phyloP scores from a whole-genome alignment of 2,888 invertebrate species.

The Drosophila nr. perissopoda region DNA sequence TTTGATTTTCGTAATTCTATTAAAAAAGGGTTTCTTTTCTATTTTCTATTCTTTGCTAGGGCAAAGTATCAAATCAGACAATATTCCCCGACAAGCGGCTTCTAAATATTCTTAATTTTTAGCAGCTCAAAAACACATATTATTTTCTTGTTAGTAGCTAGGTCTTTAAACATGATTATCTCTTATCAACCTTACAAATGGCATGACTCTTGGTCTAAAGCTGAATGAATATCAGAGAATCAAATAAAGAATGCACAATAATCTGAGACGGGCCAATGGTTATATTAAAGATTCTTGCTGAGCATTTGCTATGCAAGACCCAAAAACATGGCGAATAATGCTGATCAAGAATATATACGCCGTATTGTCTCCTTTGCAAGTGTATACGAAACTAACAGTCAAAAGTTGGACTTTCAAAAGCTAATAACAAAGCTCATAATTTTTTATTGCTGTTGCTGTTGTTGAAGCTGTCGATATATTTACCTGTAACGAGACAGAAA shows the following conservation, averaged over 20 bases:
- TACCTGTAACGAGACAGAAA: slow-evolving; percentile 78
- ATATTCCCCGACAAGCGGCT: neutral
- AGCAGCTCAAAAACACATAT: neutral
- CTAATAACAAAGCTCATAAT: slow-evolving; percentile 1
- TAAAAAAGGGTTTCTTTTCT: too few relatives aligned
- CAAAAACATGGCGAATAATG: neutral
- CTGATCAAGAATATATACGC: neutral
- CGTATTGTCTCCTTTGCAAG: neutral
- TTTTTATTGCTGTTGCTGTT: slow-evolving; percentile 15
- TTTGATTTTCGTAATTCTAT: too few relatives aligned
- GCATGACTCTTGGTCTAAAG: neutral
- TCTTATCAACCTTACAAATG: neutral
- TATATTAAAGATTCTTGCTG: neutral
- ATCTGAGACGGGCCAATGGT: neutral
- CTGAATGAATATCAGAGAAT: neutral
- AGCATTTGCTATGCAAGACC: neutral
- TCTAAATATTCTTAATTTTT: neutral
- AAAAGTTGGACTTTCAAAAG: slow-evolving; percentile 6
- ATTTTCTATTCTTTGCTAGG: too few relatives aligned
- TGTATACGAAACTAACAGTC: neutral
- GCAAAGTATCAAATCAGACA: neutral
- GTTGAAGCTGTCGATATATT: slow-evolving; percentile 51
- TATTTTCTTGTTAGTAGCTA: neutral
- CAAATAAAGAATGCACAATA: neutral
- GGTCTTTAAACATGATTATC: neutral